These are phyloP conservation scores for Anser cygnoides DNA, from an alignment of 2,113 vertebrate genomes.

Conservation along the genomic window DNA sequence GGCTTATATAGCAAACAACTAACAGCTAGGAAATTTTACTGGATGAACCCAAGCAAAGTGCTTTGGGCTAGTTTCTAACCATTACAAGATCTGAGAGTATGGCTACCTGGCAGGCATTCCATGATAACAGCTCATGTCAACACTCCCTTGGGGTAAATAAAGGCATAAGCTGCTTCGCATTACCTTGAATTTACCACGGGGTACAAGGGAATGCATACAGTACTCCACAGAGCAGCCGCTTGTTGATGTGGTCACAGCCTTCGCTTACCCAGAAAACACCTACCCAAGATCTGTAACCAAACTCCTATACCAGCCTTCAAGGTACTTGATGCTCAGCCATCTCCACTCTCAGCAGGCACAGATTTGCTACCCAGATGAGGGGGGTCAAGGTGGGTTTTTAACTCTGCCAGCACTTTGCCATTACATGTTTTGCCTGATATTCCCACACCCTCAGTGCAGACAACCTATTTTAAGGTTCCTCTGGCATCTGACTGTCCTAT, in stretches of 20 bases:
- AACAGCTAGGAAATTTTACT: not conserved
- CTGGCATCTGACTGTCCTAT: not conserved
- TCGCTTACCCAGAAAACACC: not conserved
- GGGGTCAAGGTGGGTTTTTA: not conserved
- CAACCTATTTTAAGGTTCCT: not conserved
- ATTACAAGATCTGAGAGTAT: not conserved
- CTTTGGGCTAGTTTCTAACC: not conserved
- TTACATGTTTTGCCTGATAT: not conserved
- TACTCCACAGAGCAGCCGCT: not conserved
- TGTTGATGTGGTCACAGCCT: not conserved
- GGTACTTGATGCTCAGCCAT: not conserved
- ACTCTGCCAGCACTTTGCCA: not conserved
- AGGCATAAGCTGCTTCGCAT: conserved; percentile 7
- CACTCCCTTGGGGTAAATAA: conserved; percentile 18
- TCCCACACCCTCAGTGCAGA: not conserved
- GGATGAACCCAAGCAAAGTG: not conserved
- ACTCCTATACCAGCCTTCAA: not conserved
- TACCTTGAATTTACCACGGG: not conserved
- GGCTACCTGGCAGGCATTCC: conserved; percentile 6
- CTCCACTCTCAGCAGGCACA: not conserved
- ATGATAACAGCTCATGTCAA: not conserved
- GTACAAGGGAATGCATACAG: not conserved
- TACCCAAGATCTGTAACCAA: not conserved
- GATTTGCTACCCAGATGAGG: not conserved
- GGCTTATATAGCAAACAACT: not conserved